These are phyloP conservation scores for Lithobates pipiens DNA, from an alignment of 2,797 vertebrate genomes.

Conservation along the genomic window DNA sequence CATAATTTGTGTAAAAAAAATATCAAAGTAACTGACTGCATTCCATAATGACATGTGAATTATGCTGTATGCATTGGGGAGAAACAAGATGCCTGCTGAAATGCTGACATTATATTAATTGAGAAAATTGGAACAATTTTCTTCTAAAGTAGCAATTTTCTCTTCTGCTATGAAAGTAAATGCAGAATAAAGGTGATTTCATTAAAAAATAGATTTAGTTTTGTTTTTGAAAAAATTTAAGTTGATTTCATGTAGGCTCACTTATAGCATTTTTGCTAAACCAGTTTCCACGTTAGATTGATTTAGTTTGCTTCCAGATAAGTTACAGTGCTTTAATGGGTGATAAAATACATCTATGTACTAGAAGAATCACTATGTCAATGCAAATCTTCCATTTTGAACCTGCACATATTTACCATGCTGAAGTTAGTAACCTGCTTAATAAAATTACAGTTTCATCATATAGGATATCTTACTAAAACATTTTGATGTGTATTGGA, in stretches of 20 bases:
- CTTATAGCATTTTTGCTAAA: constrained; percentile 26
- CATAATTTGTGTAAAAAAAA: constrained; percentile 42
- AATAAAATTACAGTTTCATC: no score
- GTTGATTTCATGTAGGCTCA: constrained; percentile 10
- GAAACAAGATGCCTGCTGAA: constrained; percentile 40
- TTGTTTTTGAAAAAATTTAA: constrained; percentile 39
- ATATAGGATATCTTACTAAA: no score
- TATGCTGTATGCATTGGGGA: constrained; percentile 18
- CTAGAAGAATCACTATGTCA: background rate
- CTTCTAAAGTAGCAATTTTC: constrained; percentile 56
- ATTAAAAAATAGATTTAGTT: constrained; percentile 28
- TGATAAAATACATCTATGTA: background rate
- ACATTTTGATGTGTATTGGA: no score
- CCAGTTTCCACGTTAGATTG: background rate
- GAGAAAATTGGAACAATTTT: constrained; percentile 55
- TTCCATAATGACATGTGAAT: constrained; percentile 19
- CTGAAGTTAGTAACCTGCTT: no score
- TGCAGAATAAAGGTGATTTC: constrained; percentile 24
- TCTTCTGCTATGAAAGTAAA: constrained; percentile 40
- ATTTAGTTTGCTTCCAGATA: background rate
- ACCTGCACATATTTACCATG: background rate
- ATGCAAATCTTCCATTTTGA: background rate
- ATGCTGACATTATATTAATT: constrained; percentile 55
- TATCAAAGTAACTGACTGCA: constrained; percentile 14
- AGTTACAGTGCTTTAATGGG: background rate